Percentiles rank a stretch among this genome's conserved stretches.
These are phyloP conservation scores for Zenarchopterus dispar DNA, from an alignment of 2,797 vertebrate genomes.

Conservation along the genomic window DNA sequence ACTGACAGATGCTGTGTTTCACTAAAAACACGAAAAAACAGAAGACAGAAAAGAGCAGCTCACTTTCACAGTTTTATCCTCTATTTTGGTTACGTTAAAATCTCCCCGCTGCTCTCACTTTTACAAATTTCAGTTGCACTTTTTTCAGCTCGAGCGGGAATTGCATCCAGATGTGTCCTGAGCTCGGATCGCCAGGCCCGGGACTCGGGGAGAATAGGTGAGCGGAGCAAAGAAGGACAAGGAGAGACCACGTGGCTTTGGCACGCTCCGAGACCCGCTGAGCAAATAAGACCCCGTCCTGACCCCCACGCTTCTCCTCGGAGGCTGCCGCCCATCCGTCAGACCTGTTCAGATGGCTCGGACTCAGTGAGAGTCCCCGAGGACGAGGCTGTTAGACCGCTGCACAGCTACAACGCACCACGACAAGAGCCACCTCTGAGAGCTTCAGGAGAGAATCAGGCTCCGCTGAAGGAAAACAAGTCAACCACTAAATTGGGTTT, in stretches of 20 bases:
- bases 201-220: slow-evolving; percentile 40
- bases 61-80: slow-evolving; percentile 58
- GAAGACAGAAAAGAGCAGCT: slow-evolving; percentile 47
- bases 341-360: slow-evolving; percentile 71
- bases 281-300: slow-evolving; percentile 78
- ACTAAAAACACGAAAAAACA: slow-evolving; percentile 38
- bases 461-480: slow-evolving; percentile 61
- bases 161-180: slow-evolving; percentile 77
- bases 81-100: slow-evolving; percentile 60
- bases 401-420: slow-evolving; percentile 30
- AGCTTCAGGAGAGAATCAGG: slow-evolving; percentile 56
- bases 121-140: slow-evolving; percentile 46
- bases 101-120: slow-evolving; percentile 28
- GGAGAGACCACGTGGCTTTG: slow-evolving; percentile 56
- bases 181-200: slow-evolving; percentile 46
- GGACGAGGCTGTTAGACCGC: slow-evolving; percentile 48
- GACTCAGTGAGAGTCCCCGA: slow-evolving; percentile 75
- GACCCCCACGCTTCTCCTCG: slow-evolving; percentile 63
- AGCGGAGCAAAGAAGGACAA: slow-evolving; percentile 14
- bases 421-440: slow-evolving; percentile 41
- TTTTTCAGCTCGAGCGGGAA: slow-evolving; percentile 48
- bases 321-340: slow-evolving; percentile 71
- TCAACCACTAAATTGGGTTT: slow-evolving; percentile 72
- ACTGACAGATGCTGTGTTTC: slow-evolving; percentile 44
- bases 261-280: slow-evolving; percentile 75